Conservation (phyloP, 1,140 invertebrate species). For the Aphidius ervi region DNA sequence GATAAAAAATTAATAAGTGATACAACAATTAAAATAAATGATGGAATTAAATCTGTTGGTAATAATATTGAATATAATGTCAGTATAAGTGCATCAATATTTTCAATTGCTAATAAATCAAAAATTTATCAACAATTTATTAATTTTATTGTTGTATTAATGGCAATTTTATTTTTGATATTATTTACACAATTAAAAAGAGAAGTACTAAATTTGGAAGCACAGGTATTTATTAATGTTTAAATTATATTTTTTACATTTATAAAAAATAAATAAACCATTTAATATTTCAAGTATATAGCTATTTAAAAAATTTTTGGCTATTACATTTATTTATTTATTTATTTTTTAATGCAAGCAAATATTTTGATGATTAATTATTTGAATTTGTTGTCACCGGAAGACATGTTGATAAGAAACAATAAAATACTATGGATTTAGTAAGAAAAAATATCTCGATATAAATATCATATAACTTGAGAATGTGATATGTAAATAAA, state of each 20-base stretch:
- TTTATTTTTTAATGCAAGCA: not conserved
- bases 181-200: constrained; percentile 28
- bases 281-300: not conserved
- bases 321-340: no score
- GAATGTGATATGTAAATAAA: not conserved
- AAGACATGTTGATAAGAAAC: constrained; percentile 4
- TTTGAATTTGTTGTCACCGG: not conserved
- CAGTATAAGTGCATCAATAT: constrained; percentile 36
- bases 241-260: not conserved
- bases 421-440: not conserved
- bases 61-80: constrained; percentile 42
- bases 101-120: constrained; percentile 33
- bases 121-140: constrained; percentile 32
- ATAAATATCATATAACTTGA: not conserved
- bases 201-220: constrained; percentile 32
- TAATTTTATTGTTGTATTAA: constrained; percentile 25
- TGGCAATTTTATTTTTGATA: constrained; percentile 26
- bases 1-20: constrained; percentile 17
- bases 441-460: no score
- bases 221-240: constrained; percentile 31
- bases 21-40: constrained; percentile 23
- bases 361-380: not conserved
- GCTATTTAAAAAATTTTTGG: not conserved
- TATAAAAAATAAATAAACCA: not conserved
- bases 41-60: constrained; percentile 22